phyloP scores from a whole-genome alignment of 2,888 invertebrate species.

The Drosophila putrida region DNA sequence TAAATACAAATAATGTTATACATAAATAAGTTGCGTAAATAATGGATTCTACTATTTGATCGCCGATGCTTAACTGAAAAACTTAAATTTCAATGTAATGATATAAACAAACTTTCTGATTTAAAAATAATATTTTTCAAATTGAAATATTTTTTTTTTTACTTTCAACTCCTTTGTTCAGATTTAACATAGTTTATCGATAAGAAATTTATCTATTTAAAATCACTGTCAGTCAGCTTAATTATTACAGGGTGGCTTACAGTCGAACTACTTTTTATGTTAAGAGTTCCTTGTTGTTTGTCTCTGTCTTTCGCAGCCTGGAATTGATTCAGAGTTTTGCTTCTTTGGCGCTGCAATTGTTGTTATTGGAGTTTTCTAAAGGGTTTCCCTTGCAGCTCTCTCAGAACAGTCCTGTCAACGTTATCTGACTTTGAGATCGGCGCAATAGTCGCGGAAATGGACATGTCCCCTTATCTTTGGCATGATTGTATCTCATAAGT shows the following conservation, averaged over 20 bases:
- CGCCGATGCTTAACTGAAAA: neutral
- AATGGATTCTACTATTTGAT: neutral
- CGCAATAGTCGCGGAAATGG: conserved; percentile 34
- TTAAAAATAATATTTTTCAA: too few species aligned
- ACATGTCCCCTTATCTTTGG: conserved; percentile 34
- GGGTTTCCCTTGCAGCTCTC: conserved; percentile 46
- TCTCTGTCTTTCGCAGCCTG: conserved; percentile 8
- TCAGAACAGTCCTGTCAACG: conserved; percentile 22
- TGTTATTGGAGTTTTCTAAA: conserved; percentile 27
- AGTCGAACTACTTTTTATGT: neutral
- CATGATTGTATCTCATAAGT: conserved; percentile 69
- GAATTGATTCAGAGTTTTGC: neutral
- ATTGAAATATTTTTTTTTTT: too few species aligned
- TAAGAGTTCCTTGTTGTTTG: neutral
- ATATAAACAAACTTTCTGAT: too few species aligned
- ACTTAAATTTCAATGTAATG: too few species aligned
- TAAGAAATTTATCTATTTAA: too few species aligned
- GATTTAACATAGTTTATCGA: too few species aligned
- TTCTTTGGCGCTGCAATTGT: conserved; percentile 1
- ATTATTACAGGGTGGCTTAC: conserved; percentile 3
- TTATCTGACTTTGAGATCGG: conserved; percentile 45
- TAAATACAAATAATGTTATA: neutral
- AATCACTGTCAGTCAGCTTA: neutral
- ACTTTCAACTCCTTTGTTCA: too few species aligned
- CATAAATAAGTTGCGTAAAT: neutral